Base-by-base conservation (phyloP, 2,797 vertebrate species). In the Gallinago solitaria region DNA sequence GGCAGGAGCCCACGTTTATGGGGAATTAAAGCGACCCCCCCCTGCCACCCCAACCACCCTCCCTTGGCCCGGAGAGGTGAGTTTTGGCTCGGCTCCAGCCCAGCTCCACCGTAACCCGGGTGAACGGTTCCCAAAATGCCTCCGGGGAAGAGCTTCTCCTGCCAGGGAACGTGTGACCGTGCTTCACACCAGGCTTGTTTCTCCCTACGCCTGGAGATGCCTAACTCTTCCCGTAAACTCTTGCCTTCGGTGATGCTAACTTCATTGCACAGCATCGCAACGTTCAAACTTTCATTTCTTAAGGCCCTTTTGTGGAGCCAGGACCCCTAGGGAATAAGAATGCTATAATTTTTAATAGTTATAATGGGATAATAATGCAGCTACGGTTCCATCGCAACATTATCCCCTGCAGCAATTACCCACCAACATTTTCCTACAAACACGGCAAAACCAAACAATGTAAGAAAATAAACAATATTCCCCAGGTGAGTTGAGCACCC, bases 121-220 rank as follows among this genome's bases (percentile, higher is more conserved):
- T 23, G 37, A 83, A 33, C 28, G 37, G 57, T 65, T 78, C 69
- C 35, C 20, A 7, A 32, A 8, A 14, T 48, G 18, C 18, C 43
- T 63, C 16, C 53, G 16, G 48, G 24, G 25, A 79, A 91, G 0
- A 77, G 68, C 6, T 53, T 28, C 4, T n/a, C 25, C 10, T 12
- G 19, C 19, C 68, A 51, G 27, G 16, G 16, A 54, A 87, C 37
- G 41, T 7, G 37, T 5, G 6, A 84, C 47, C 0, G 0, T 9
- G 56, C 64, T 65, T 82, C 39, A 13, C 6, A 28, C 37, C 6
- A 54, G 16, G 17, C 11, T 87, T 61, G 54, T 19, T 84, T 73
- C 23, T 65, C 69, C 27, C 20, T 39, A 54, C 2, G 1, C 56
- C 43, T 89, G 63, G 43, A 79, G 54, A 69, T 43, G 63, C 14